Evolutionary conservation across 2,797 vertebrate species (phyloP).

Genomic region (Lacerta viridis): DNA sequence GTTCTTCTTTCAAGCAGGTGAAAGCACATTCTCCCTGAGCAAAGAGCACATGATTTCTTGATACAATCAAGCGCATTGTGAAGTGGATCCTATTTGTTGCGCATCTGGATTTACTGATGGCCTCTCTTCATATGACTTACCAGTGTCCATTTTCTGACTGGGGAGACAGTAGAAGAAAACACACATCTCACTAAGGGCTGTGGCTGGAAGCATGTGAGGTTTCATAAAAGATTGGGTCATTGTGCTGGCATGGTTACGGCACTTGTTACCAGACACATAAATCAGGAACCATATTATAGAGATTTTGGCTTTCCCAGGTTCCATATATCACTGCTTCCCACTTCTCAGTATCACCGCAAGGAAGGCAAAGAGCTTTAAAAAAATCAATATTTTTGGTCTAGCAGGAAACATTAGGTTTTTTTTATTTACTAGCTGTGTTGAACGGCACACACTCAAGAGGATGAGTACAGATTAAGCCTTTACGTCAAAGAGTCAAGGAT

Average conservation of each 20-base stretch:
- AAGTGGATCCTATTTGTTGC: neutral
- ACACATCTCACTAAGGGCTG: neutral
- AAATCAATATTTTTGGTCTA: constrained; percentile 11
- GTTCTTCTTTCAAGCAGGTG: neutral
- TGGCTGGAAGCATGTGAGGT: neutral
- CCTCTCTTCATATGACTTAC: neutral
- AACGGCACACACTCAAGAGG: neutral
- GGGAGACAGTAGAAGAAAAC: neutral
- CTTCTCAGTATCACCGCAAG: neutral
- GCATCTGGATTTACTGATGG: neutral
- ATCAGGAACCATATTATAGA: constrained; percentile 1
- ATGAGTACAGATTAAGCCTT: constrained; percentile 12
- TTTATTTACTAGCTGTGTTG: neutral
- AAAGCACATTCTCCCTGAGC: neutral
- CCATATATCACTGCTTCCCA: neutral
- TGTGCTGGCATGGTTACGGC: neutral
- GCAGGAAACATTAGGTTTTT: neutral
- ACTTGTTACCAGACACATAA: neutral
- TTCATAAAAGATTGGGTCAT: constrained; percentile 4
- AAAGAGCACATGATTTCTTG: neutral
- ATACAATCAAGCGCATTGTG: neutral
- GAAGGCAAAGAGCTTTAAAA: neutral
- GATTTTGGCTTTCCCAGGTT: neutral
- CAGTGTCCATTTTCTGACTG: neutral
- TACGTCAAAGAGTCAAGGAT: constrained; percentile 1